These are phyloP conservation scores for Hecatera dysodea DNA, from an alignment of 2,888 invertebrate genomes.

Conservation along the genomic window DNA sequence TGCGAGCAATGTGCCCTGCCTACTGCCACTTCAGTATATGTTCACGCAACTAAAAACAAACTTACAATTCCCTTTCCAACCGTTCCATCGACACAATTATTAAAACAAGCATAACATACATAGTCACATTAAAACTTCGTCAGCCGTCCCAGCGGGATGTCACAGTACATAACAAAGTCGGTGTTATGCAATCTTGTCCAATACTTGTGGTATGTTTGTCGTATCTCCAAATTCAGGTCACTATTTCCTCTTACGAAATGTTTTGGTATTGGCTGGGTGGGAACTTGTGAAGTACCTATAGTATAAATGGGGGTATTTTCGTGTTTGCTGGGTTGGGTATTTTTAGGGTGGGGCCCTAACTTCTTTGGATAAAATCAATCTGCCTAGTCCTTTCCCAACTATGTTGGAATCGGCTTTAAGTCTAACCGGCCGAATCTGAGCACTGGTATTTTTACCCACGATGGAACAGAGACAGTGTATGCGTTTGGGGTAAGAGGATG, in stretches of 20 bases:
- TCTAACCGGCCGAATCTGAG: no score
- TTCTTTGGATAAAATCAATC: no score
- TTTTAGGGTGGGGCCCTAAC: no score
- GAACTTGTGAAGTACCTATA: neutral
- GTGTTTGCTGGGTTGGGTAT: neutral
- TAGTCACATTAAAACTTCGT: slow-evolving; percentile 19
- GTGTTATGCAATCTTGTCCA: slow-evolving; percentile 26
- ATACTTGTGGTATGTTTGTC: slow-evolving; percentile 15
- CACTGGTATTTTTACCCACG: no score
- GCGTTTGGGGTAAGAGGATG: no score
- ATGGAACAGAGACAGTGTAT: no score
- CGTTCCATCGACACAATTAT: slow-evolving; percentile 27
- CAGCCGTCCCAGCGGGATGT: slow-evolving; percentile 1
- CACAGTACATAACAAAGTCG: slow-evolving; percentile 27
- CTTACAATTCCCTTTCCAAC: neutral
- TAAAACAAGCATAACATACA: slow-evolving; percentile 16
- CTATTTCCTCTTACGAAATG: slow-evolving; percentile 4
- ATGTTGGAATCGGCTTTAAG: no score
- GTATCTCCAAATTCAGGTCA: slow-evolving; percentile 48
- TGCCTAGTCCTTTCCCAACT: no score
- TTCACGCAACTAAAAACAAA: neutral
- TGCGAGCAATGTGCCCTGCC: no score
- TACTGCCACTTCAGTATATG: no score
- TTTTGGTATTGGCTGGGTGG: slow-evolving; percentile 16
- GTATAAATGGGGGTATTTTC: neutral